Percentiles rank a stretch among this genome's conserved stretches.
These are phyloP conservation scores for Brachypodius melanocephalos DNA, from an alignment of 2,113 vertebrate species.

Conservation along the genomic window DNA sequence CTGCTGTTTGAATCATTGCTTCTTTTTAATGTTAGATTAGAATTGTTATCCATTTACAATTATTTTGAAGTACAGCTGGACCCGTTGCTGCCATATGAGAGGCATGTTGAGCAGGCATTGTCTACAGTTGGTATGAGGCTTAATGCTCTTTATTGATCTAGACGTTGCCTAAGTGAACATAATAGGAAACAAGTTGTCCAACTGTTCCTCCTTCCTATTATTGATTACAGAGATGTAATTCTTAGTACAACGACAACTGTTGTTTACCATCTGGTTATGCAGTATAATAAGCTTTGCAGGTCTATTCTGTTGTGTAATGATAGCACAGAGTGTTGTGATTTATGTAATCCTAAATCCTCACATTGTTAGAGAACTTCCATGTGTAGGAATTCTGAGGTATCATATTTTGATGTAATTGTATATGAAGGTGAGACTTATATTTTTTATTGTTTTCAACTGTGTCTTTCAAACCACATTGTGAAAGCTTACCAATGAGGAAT, in stretches of 20 bases:
- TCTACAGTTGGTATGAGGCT: conserved; percentile 65
- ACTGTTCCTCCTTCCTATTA: conserved; percentile 73
- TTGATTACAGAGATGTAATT: conserved; percentile 73
- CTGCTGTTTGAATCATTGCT: background rate
- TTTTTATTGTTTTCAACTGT: conserved; percentile 18
- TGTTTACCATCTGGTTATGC: conserved; percentile 72
- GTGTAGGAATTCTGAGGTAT: conserved; percentile 30
- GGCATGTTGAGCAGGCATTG: conserved; percentile 51
- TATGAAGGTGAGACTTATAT: background rate
- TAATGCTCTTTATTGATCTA: conserved; percentile 74
- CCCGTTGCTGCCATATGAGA: conserved; percentile 40
- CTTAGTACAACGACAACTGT: conserved; percentile 68
- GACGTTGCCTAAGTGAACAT: conserved; percentile 73
- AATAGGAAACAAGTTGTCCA: conserved; percentile 74
- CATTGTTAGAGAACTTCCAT: background rate
- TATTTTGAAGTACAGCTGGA: conserved; percentile 56
- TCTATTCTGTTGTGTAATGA: conserved; percentile 52
- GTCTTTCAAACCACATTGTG: background rate
- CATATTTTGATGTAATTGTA: conserved; percentile 4
- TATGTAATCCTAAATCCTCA: conserved; percentile 49
- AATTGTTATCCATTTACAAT: conserved; percentile 42
- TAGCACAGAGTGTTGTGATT: conserved; percentile 16
- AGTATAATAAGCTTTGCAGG: conserved; percentile 67
- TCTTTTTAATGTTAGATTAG: conserved; percentile 26
- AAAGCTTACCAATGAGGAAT: background rate